phyloP scores from a whole-genome alignment of 2,888 invertebrate genomes.

The Macaria liturata region DNA sequence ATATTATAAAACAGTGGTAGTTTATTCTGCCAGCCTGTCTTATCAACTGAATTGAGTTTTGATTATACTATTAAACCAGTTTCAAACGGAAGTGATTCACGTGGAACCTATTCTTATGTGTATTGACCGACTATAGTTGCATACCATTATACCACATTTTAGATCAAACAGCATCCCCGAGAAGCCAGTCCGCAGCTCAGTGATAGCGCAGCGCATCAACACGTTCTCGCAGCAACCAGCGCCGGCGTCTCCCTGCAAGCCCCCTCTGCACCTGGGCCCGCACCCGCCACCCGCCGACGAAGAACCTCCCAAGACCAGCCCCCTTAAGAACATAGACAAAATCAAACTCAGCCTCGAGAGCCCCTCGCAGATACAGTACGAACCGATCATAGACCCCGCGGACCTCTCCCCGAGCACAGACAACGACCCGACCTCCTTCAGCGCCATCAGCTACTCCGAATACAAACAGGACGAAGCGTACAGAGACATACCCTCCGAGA shows the following conservation, averaged over 20 bases:
- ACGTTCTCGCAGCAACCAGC: conserved; percentile 68
- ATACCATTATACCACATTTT: conserved; percentile 13
- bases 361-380: conserved; percentile 78
- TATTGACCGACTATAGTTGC: too few species aligned
- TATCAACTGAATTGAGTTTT: too few species aligned
- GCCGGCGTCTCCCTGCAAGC: conserved; percentile 48
- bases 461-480: conserved; percentile 46
- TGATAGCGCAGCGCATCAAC: conserved; percentile 85
- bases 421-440: conserved; percentile 63
- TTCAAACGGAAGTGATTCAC: too few species aligned
- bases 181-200: conserved; percentile 86
- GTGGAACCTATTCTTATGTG: too few species aligned
- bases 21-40: too few species aligned
- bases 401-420: conserved; percentile 75
- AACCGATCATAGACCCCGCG: conserved; percentile 72
- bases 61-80: too few species aligned
- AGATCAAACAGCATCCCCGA: conserved; percentile 80
- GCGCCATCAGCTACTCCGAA: conserved; percentile 64
- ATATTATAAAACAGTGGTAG: too few species aligned
- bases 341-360: conserved; percentile 76
- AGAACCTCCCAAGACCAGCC: conserved; percentile 64
- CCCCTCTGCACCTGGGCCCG: conserved; percentile 46
- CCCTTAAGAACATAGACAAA: conserved; percentile 77
- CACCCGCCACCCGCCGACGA: conserved; percentile 44
- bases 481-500: conserved; percentile 52